Conservation (phyloP, 2,888 invertebrate species). For the Dyspetes luteomarginatus region DNA sequence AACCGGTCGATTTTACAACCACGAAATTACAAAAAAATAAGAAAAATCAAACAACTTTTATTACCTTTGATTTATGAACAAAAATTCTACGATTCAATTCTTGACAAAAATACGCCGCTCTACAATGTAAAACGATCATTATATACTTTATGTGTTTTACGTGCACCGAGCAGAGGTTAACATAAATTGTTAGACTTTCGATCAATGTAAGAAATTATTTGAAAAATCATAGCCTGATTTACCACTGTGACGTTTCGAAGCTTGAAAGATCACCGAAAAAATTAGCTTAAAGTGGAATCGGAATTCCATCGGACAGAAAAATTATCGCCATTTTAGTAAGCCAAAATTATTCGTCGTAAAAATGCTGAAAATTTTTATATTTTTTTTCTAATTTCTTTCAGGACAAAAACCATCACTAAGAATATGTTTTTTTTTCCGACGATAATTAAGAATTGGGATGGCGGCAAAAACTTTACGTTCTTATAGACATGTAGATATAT, state of each 20-base stretch:
- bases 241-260: not conserved
- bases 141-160: not conserved
- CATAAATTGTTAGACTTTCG: not conserved
- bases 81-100: not conserved
- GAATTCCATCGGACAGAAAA: not conserved
- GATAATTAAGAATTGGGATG: too few relatives aligned
- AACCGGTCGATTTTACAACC: not conserved
- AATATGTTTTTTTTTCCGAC: too few relatives aligned
- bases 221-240: not conserved
- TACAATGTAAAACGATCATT: not conserved
- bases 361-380: not conserved
- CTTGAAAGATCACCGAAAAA: not conserved
- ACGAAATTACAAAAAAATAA: constrained; percentile 6
- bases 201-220: not conserved
- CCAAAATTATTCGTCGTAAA: not conserved
- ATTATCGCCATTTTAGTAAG: not conserved
- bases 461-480: too few relatives aligned
- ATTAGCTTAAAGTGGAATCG: not conserved
- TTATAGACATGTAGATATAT: not conserved
- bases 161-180: not conserved
- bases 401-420: too few relatives aligned
- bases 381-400: too few relatives aligned
- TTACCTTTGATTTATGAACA: not conserved
- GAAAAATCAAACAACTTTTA: not conserved
- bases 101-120: constrained; percentile 9